phyloP scores from a whole-genome alignment of 2,888 invertebrate species.

The Sinohyriopsis cumingii region DNA sequence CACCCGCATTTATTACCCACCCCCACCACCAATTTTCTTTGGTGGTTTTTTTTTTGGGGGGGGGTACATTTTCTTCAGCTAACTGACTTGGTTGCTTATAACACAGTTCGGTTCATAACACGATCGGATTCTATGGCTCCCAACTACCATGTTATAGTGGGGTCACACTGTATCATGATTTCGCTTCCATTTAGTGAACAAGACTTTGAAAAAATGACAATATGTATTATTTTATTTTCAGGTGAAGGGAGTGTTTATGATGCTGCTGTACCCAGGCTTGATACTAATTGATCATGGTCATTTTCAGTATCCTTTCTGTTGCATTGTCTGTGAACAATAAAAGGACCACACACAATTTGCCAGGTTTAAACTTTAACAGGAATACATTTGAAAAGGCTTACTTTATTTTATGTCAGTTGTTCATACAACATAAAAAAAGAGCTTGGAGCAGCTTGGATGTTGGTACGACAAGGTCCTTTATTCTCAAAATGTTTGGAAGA shows the following conservation, averaged over 20 bases:
- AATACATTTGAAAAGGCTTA: not conserved
- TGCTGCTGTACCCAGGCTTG: constrained; percentile 87
- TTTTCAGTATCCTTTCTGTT: constrained; percentile 83
- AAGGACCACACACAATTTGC: not conserved
- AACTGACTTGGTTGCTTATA: no score
- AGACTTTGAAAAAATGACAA: not conserved
- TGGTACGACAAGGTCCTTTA: no score
- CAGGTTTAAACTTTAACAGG: not conserved
- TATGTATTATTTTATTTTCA: constrained; percentile 34
- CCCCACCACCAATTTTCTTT: no score
- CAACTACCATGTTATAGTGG: no score
- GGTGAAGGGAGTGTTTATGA: constrained; percentile 69
- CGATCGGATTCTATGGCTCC: no score
- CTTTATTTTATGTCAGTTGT: not conserved
- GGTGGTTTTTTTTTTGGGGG: not conserved
- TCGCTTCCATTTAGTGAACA: not conserved
- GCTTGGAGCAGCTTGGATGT: no score
- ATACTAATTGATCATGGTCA: constrained; percentile 97
- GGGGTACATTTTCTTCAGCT: no score
- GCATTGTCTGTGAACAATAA: not conserved
- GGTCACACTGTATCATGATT: no score
- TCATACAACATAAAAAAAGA: not conserved
- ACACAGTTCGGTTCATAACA: no score
- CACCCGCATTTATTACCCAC: no score
- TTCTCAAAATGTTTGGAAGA: no score